Evolutionary conservation across 1,140 invertebrate species (phyloP).

Genomic region (Xylocopa sonorina): DNA sequence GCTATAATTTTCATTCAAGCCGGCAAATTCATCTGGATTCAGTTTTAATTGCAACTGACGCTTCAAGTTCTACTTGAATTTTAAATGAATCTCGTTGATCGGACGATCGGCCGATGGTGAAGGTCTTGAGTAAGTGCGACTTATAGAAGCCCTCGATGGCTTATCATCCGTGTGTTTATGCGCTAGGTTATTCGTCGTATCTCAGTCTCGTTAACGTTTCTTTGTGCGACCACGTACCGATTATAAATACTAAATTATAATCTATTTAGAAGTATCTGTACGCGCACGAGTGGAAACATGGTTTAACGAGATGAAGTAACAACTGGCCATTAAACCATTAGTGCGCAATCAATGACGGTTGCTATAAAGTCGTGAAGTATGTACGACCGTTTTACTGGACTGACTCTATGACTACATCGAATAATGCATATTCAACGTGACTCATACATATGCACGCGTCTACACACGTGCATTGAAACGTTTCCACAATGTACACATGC

Average conservation of each 20-base stretch:
- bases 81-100: background rate
- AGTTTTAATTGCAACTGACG: constrained; percentile 34
- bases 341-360: constrained; percentile 42
- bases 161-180: background rate
- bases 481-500: background rate
- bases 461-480: background rate
- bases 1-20: constrained; percentile 11
- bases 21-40: background rate
- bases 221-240: constrained; percentile 5
- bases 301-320: constrained; percentile 27
- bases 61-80: constrained; percentile 30
- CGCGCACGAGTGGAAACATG: no score
- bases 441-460: background rate
- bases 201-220: background rate
- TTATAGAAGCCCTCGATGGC: constrained; percentile 3
- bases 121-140: background rate
- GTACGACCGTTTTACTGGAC: constrained; percentile 29
- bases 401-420: constrained; percentile 36
- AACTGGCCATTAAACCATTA: constrained; percentile 42
- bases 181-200: background rate
- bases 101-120: no score
- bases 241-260: constrained; percentile 30
- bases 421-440: constrained; percentile 48
- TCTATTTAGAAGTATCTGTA: background rate
- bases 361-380: constrained; percentile 35